Conservation (phyloP, 1,140 invertebrate genomes). For the Hylyphantes graminicola region DNA sequence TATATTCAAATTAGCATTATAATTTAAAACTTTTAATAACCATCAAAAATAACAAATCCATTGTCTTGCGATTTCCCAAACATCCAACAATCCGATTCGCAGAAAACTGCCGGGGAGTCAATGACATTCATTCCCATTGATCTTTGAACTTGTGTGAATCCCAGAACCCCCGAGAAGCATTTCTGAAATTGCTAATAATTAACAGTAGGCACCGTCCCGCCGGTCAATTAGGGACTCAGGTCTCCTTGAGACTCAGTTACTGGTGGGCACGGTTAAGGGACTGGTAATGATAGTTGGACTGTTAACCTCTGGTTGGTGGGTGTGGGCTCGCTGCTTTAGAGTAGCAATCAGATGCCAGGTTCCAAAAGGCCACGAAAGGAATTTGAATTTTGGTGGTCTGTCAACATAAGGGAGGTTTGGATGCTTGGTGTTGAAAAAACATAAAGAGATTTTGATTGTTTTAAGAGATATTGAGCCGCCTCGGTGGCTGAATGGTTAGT, state of each 20-base stretch:
- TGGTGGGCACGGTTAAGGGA: background rate
- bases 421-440: too few species aligned
- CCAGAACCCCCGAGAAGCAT: conserved; percentile 28
- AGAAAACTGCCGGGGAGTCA: conserved; percentile 13
- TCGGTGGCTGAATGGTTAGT: too few species aligned
- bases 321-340: background rate
- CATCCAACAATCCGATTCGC: background rate
- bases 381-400: too few species aligned
- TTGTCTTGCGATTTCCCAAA: background rate
- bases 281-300: conserved; percentile 19
- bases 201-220: background rate
- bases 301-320: conserved; percentile 8
- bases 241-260: conserved; percentile 18
- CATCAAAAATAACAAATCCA: background rate
- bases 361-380: too few species aligned
- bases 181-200: conserved; percentile 30
- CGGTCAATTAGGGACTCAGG: background rate
- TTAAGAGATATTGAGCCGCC: too few species aligned
- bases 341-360: background rate
- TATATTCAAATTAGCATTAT: too few species aligned
- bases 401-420: too few species aligned
- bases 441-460: too few species aligned
- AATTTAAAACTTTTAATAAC: too few species aligned
- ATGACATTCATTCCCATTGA: conserved; percentile 17
- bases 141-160: background rate